phyloP scores from a whole-genome alignment of 64 coral and sea anemone species.

The Dendronephthya gigantea region DNA sequence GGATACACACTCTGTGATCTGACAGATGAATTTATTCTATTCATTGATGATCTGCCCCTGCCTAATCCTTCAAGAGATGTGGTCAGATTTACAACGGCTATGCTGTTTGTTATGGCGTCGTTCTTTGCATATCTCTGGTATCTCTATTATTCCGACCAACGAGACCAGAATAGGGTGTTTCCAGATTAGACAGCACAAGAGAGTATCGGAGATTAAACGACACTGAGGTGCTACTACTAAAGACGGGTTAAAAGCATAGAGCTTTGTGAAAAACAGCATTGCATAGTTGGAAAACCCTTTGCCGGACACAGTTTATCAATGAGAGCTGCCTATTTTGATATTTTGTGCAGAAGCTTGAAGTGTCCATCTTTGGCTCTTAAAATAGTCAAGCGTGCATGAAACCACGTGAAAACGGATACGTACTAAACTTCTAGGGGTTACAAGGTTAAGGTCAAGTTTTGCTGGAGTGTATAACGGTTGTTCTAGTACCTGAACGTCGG shows the following conservation, averaged over 20 bases:
- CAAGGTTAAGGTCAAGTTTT: background rate
- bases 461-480: background rate
- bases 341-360: background rate
- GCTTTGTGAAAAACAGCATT: no score
- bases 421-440: background rate
- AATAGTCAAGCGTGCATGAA: background rate
- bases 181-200: background rate
- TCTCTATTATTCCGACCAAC: background rate
- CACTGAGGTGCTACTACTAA: no score
- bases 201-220: no score
- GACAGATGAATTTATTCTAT: constrained; percentile 82
- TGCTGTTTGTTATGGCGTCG: constrained; percentile 55
- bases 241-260: no score
- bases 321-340: background rate
- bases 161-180: background rate
- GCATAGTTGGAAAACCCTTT: background rate
- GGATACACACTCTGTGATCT: constrained; percentile 73
- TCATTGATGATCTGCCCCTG: constrained; percentile 60
- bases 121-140: constrained; percentile 58
- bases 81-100: constrained; percentile 69
- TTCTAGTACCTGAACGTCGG: background rate
- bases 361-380: background rate
- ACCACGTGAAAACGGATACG: background rate
- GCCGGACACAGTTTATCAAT: background rate
- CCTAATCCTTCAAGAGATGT: constrained; percentile 74